A percentile compares a stretch with the other conserved stretches of the same genome.
phyloP scores from a whole-genome alignment of 2,113 vertebrate species.

The Tetrao urogallus region DNA sequence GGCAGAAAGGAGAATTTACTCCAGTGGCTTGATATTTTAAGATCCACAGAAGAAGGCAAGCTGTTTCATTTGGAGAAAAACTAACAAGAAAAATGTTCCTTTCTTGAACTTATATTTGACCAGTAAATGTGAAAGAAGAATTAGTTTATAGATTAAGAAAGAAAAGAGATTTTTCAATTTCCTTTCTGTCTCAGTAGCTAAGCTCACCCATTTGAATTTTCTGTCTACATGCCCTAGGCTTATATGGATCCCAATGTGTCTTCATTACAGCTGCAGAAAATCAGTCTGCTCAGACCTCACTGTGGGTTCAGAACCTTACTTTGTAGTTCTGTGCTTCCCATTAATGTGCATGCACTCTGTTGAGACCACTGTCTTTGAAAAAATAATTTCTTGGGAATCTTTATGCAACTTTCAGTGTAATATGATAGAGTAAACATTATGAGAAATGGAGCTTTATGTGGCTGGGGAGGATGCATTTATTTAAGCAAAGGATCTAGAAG shows the following conservation, averaged over 20 bases:
- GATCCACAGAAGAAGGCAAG: not conserved
- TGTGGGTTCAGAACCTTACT: not conserved
- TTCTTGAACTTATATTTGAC: constrained; percentile 27
- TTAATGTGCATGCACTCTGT: not conserved
- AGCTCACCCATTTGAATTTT: not conserved
- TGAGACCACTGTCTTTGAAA: not conserved
- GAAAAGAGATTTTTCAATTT: constrained; percentile 15
- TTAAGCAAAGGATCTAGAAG: not conserved
- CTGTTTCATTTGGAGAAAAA: constrained; percentile 28
- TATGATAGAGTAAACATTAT: not conserved
- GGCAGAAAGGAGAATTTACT: constrained; percentile 39
- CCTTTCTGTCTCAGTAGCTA: not conserved
- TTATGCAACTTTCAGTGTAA: not conserved
- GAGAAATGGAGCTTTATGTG: not conserved
- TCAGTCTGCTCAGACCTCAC: not conserved
- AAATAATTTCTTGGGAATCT: not conserved
- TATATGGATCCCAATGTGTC: not conserved
- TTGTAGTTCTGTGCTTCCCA: not conserved
- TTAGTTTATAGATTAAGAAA: constrained; percentile 22
- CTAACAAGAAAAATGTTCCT: constrained; percentile 6
- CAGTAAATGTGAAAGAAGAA: constrained; percentile 32
- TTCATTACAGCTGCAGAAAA: not conserved
- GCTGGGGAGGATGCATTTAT: not conserved
- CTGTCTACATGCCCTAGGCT: not conserved
- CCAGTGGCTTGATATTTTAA: not conserved